A percentile compares a stretch with the other conserved stretches of the same genome.
Evolutionary conservation across 2,113 vertebrate genomes (phyloP).

Genomic region (Uria lomvia): DNA sequence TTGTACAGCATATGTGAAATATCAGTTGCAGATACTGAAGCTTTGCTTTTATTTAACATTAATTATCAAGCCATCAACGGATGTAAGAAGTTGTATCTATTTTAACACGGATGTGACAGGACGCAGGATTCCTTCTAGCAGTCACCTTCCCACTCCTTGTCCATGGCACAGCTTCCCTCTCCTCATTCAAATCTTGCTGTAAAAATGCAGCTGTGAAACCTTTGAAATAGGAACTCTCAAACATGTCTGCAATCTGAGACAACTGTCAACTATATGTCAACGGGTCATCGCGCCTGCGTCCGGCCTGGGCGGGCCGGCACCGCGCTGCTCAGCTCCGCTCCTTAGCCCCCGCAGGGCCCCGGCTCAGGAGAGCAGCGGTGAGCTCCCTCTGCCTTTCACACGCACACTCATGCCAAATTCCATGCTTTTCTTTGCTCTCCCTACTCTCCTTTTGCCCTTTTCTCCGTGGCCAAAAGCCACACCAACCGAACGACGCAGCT

Average conservation of each 20-base stretch:
- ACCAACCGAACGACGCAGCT: rapidly evolving
- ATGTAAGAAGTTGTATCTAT: not conserved
- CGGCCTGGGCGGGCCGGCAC: not conserved
- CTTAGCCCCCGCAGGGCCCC: not conserved
- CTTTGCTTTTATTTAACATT: slow-evolving; percentile 55
- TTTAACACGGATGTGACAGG: not conserved
- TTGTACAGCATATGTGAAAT: slow-evolving; percentile 8
- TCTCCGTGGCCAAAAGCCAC: not conserved
- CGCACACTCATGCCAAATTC: not conserved
- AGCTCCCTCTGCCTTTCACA: not conserved
- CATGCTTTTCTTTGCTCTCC: rapidly evolving
- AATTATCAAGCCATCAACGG: slow-evolving; percentile 54
- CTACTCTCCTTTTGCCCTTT: not conserved
- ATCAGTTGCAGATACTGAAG: slow-evolving; percentile 9
- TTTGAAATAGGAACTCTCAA: not conserved
- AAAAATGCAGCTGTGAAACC: not conserved
- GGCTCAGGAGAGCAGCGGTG: rapidly evolving
- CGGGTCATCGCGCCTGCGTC: not conserved
- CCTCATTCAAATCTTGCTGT: not conserved
- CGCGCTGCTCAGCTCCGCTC: not conserved
- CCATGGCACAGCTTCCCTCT: not conserved
- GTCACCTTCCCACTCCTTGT: not conserved
- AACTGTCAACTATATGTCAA: not conserved
- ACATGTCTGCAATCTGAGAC: not conserved
- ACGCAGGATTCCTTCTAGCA: not conserved